phyloP scores from a whole-genome alignment of 1,140 invertebrate genomes.

The Achatina immaculata region DNA sequence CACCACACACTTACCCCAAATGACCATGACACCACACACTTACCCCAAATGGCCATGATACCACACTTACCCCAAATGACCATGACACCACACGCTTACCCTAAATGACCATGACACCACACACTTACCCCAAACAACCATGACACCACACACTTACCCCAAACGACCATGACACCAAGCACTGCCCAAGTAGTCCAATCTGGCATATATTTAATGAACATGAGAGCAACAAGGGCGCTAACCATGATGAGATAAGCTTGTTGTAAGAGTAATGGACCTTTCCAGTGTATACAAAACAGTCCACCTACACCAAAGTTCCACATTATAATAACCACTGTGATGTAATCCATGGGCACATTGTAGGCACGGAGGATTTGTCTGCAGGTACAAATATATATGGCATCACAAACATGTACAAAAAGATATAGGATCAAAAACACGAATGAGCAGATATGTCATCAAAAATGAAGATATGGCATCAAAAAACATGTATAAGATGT shows the following conservation, averaged over 20 bases:
- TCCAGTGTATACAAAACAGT: slow-evolving; percentile 99
- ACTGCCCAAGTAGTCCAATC: slow-evolving; percentile 99
- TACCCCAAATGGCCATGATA: too few species aligned
- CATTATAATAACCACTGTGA: slow-evolving; percentile 89
- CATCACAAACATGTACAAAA: not conserved
- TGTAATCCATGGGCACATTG: slow-evolving; percentile 96
- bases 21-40: too few species aligned
- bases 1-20: too few species aligned
- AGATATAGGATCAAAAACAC: too few species aligned
- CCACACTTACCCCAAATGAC: too few species aligned
- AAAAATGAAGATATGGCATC: too few species aligned
- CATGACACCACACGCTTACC: too few species aligned
- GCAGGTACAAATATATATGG: slow-evolving; percentile 48
- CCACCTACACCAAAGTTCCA: slow-evolving; percentile 99
- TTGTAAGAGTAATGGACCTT: slow-evolving; percentile 92
- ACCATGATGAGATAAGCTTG: slow-evolving; percentile 98
- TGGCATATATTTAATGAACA: slow-evolving; percentile 99
- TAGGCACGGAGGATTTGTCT: slow-evolving; percentile 93
- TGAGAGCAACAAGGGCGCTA: slow-evolving; percentile 96
- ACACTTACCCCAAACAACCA: too few species aligned
- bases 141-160: slow-evolving; percentile 88
- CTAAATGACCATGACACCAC: too few species aligned
- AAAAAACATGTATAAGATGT: too few species aligned
- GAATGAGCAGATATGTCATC: too few species aligned
- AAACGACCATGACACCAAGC: slow-evolving; percentile 95